These are phyloP conservation scores for Clarias platycephalus DNA, from an alignment of 2,797 vertebrate genomes.

Conservation along the genomic window DNA sequence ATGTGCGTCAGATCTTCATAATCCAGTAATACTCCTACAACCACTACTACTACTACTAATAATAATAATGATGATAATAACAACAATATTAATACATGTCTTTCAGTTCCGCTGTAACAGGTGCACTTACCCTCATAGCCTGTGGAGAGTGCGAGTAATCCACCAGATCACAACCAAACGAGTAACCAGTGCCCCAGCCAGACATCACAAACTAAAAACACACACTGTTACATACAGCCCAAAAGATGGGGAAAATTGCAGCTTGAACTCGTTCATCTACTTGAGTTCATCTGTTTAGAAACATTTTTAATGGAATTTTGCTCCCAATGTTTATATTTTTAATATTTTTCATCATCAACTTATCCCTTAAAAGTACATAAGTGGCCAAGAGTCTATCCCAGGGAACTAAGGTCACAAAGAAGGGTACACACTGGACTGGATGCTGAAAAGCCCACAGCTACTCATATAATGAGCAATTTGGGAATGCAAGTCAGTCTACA, in stretches of 20 bases:
- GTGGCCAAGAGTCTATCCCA: no score
- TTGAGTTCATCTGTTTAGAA: background rate
- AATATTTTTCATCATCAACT: background rate
- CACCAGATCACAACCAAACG: slow-evolving; percentile 86
- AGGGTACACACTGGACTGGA: no score
- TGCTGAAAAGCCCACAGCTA: no score
- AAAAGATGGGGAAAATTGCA: background rate
- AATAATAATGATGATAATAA: background rate
- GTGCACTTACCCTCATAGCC: slow-evolving; percentile 84
- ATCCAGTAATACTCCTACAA: background rate
- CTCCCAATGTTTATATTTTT: no score
- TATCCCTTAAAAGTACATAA: background rate
- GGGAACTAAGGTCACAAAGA: no score
- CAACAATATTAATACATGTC: background rate
- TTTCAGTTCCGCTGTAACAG: slow-evolving; percentile 12
- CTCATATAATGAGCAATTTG: no score
- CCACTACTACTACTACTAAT: background rate
- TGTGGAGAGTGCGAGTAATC: slow-evolving; percentile 88
- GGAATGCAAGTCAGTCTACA: no score
- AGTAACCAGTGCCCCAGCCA: slow-evolving; percentile 95
- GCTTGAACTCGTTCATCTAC: background rate
- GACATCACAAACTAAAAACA: slow-evolving; percentile 90
- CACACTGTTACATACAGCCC: background rate
- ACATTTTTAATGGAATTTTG: background rate
- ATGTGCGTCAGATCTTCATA: background rate